phyloP scores from a whole-genome alignment of 1,140 invertebrate species.

The Melanaphis sacchari region DNA sequence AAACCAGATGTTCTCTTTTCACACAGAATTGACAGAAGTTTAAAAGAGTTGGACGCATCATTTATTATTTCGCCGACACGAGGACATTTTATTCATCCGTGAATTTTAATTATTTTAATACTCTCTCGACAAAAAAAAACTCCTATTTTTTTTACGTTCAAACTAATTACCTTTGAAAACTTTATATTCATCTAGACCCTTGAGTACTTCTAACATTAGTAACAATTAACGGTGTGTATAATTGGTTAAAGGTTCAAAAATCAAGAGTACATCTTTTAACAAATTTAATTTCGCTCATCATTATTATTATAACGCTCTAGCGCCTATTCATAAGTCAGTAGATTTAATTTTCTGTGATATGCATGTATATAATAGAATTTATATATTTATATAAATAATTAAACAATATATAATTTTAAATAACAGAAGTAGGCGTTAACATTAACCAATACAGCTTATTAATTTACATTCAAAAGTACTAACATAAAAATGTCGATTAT shows the following conservation, averaged over 20 bases:
- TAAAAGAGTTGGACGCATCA: background rate
- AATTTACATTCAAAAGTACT: background rate
- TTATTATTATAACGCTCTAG: constrained; percentile 28
- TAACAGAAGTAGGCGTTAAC: constrained; percentile 35
- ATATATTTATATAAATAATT: background rate
- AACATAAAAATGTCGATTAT: background rate
- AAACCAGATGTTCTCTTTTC: background rate
- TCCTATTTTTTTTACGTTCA: background rate
- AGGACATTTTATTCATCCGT: constrained; percentile 20
- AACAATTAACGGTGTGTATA: constrained; percentile 25
- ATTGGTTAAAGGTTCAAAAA: constrained; percentile 10
- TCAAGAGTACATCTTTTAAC: background rate
- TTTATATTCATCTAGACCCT: background rate
- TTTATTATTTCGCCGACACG: background rate
- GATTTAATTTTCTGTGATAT: constrained; percentile 42
- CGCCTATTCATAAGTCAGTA: constrained; percentile 44
- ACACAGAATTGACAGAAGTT: background rate
- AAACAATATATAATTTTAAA: constrained; percentile 11
- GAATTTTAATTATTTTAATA: constrained; percentile 19
- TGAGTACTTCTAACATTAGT: constrained; percentile 2
- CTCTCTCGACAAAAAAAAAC: background rate
- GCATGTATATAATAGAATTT: constrained; percentile 6
- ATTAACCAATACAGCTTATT: background rate
- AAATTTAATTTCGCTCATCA: background rate
- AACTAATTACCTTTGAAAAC: background rate